These are phyloP conservation scores for Nyctibius bracteatus DNA, from an alignment of 2,113 vertebrate species.

Conservation along the genomic window DNA sequence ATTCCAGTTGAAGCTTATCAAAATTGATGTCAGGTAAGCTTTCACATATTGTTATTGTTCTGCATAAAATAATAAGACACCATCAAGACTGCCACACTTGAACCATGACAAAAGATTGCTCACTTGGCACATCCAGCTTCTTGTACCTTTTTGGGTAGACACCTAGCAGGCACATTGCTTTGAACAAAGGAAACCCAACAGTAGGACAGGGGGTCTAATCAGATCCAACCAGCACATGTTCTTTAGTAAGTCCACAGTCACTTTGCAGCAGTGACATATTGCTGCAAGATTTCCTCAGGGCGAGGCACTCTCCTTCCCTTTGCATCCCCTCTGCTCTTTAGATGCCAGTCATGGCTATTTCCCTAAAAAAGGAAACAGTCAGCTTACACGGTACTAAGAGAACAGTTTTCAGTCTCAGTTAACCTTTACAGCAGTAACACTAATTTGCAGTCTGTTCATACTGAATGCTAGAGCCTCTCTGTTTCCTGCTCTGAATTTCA, in stretches of 20 bases:
- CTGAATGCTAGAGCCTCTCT: neutral
- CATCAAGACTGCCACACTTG: neutral
- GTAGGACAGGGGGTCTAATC: neutral
- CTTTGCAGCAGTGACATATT: neutral
- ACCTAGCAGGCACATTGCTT: neutral
- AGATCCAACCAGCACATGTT: neutral
- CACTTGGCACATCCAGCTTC: neutral
- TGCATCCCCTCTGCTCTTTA: neutral
- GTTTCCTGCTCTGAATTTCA: slow-evolving; percentile 51
- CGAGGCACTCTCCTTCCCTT: neutral
- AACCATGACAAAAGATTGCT: neutral
- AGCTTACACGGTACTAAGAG: neutral
- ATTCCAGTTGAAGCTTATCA: neutral
- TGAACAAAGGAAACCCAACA: neutral
- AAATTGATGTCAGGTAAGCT: neutral
- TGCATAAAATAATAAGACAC: neutral
- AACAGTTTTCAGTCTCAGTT: slow-evolving; percentile 52
- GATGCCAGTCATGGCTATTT: neutral
- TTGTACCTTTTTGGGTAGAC: neutral
- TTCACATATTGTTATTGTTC: neutral
- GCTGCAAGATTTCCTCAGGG: neutral
- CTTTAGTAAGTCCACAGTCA: neutral
- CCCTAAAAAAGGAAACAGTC: neutral
- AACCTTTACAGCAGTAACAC: slow-evolving; percentile 43
- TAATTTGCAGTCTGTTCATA: slow-evolving; percentile 32